phyloP scores from a whole-genome alignment of 2,797 vertebrate genomes.

The Sparus aurata region DNA sequence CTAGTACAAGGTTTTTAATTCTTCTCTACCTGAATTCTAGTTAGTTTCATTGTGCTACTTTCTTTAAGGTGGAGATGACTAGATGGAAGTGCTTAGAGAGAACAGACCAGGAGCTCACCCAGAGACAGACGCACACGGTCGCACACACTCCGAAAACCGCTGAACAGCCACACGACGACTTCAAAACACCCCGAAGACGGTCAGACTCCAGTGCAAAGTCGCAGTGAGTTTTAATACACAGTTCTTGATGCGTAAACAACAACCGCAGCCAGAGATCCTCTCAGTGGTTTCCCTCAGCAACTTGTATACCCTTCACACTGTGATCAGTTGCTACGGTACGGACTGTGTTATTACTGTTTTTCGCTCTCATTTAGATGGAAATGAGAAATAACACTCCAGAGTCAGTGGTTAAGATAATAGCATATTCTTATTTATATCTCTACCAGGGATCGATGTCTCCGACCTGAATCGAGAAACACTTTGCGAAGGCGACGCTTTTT shows the following conservation, averaged over 20 bases:
- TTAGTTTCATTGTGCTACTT: conserved; percentile 92
- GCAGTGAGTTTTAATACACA: conserved; percentile 41
- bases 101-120: conserved; percentile 81
- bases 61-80: conserved; percentile 88
- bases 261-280: conserved; percentile 17
- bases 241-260: conserved; percentile 40
- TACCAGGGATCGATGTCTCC: conserved; percentile 30
- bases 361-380: conserved; percentile 1
- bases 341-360: conserved; percentile 25
- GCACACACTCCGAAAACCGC: conserved; percentile 25
- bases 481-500: conserved; percentile 14
- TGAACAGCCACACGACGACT: conserved; percentile 30
- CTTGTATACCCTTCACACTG: conserved; percentile 17
- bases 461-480: conserved; percentile 12
- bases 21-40: conserved; percentile 92
- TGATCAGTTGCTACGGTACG: conserved; percentile 4
- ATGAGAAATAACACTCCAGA: conserved; percentile 4
- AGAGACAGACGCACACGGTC: conserved; percentile 72
- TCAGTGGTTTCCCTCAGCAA: conserved; percentile 9
- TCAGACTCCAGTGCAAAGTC: conserved; percentile 58
- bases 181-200: conserved; percentile 34
- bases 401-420: background rate
- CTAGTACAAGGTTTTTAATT: conserved; percentile 87
- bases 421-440: conserved; percentile 11
- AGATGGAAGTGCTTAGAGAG: conserved; percentile 87